These are phyloP conservation scores for Luffia ferchaultella DNA, from an alignment of 2,888 invertebrate species.

Conservation along the genomic window DNA sequence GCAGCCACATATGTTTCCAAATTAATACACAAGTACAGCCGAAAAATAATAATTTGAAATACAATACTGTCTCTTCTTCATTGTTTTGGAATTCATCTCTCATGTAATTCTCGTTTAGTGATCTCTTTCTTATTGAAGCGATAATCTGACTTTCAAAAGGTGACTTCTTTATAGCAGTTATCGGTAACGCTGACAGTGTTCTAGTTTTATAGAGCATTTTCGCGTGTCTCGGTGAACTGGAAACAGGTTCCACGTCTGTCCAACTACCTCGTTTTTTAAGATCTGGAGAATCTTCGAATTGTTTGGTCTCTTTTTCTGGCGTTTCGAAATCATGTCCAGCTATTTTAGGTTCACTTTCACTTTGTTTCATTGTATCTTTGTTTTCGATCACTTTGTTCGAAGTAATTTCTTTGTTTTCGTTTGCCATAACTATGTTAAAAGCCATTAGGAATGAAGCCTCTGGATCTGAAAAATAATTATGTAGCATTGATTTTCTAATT, in stretches of 20 bases:
- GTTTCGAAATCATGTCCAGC: constrained; percentile 37
- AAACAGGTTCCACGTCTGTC: constrained; percentile 29
- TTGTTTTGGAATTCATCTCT: constrained; percentile 46
- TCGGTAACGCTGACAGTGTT: constrained; percentile 50
- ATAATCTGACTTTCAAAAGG: constrained; percentile 41
- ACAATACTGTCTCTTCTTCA: constrained; percentile 70
- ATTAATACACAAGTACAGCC: constrained; percentile 84
- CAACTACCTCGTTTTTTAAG: constrained; percentile 36
- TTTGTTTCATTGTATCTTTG: neutral
- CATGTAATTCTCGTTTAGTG: constrained; percentile 51
- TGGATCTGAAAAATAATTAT: constrained; percentile 33
- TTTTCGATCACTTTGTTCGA: neutral
- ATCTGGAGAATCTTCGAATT: constrained; percentile 17
- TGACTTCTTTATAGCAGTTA: constrained; percentile 39
- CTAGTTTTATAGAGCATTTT: constrained; percentile 50
- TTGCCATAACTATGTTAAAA: constrained; percentile 33
- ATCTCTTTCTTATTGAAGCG: constrained; percentile 45
- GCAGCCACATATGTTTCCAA: constrained; percentile 86
- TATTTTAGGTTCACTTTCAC: constrained; percentile 13
- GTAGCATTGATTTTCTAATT: neutral
- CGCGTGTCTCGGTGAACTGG: constrained; percentile 43
- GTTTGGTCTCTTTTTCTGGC: constrained; percentile 34
- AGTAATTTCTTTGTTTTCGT: constrained; percentile 20
- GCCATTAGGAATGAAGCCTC: constrained; percentile 42
- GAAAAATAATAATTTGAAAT: constrained; percentile 81